Evolutionary conservation across 2,888 invertebrate species (phyloP), one percentile per base, ranked within the genome.

Genomic region (Nudaria mundana): DNA sequence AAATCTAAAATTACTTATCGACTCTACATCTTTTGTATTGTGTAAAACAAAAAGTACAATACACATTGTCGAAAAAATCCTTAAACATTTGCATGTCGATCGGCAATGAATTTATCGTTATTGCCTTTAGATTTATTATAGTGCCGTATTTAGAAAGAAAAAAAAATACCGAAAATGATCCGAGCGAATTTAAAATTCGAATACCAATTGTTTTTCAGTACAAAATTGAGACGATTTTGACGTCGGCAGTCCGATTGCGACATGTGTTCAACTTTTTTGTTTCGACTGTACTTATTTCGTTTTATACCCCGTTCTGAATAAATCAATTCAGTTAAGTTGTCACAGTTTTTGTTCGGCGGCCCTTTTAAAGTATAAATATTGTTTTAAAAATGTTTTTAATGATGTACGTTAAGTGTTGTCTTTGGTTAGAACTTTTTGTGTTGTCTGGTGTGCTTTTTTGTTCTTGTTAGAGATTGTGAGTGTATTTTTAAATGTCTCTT

Each of bases 91-190:
- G 86, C 88, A 88, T 88, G 88, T 85, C 88, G 83, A 87, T 85
- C 77, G 63, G 81, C 86, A 87, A 88, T 87, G 87, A 88, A 88
- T 88, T 88, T 88, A 88, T 88, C 65, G 87, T 88, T 88, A 88
- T 88, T 87, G 86, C 82, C 53, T 53, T 48, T 64, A 82, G 88
- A 88, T 88, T 88, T 88, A 88, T 88, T 83, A 73, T 63, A 58
- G 61, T 59, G 67, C 75, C 74, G 69, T 76, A 76, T 81, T 78
- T 56, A 13, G 76, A 83, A 87, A 86, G 86, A 86, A 83, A 74
- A 86, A 86, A 86, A 83, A 74, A 47, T 66, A 62, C 68, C 73
- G 69, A 81, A 82, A 84, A 86, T 83, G 80, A 79, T 76, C 76
- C 79, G 78, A 74, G 70, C 63, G 63, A 74, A 86, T 86, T 87